Base-by-base conservation (phyloP, 2,888 invertebrate species). In the Caenorhabditis drosophilae region DNA sequence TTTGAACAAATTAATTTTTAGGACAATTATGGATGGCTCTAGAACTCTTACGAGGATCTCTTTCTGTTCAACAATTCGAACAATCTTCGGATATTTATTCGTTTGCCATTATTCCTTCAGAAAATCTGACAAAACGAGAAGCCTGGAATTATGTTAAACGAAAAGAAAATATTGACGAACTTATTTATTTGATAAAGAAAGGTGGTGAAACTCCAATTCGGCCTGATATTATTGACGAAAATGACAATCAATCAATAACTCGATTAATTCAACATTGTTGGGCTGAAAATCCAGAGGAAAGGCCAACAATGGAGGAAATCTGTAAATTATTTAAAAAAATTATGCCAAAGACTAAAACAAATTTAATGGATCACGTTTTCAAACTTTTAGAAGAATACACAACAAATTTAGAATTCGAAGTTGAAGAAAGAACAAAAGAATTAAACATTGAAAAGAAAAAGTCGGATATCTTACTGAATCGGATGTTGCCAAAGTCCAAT, bases 291-390 rank as follows among this genome's bases (percentile, higher is more conserved):
- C 71, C 76, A 9, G 61, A 61, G 7, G 70, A 79, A 31, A 54
- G 80, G 0, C 80, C 80, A 7, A 45, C n/a, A 58, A 64, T 44
- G 59, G 70, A 67, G 15, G 53, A 52, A 4, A 44, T 54, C 15
- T 59, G 63, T 36, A 16, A n/a, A 0, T 48, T 67, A 23, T 27
- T 69, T 18, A 67, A 48, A 48, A 53, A 52, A 16, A 50, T 72
- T 36, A 57, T 64, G 36, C 70, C 67, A 45, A 67, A 59, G 50
- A 64, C 41, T n/a, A 60, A 70, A 12, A 53, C 53, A 16, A 80
- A 78, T 48, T 62, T 80, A 27, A 79, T 80, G 75, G 79, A 81
- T 58, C 77, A 80, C 47, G 80, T 81, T 11, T 80, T 80, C 58
- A 66, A 68, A 1, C 76, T 79, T 72, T 46, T 80, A 47, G 80